Conservation (phyloP, 2,888 invertebrate genomes). For the Leptura quadrifasciata region DNA sequence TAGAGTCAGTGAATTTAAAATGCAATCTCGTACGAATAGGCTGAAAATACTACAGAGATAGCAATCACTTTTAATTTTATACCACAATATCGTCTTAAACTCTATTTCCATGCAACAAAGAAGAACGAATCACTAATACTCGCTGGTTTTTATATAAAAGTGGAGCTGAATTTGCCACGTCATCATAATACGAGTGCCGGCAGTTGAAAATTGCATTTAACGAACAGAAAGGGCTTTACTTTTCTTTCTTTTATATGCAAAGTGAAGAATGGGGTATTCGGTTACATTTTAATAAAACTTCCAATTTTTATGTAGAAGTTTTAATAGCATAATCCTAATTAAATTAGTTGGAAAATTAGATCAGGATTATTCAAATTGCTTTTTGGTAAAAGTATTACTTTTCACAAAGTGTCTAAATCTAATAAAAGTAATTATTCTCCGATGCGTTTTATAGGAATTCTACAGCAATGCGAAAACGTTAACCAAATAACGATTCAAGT, state of each 20-base stretch:
- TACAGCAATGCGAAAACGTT: not conserved
- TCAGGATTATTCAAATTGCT: conserved; percentile 30
- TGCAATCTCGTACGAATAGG: conserved; percentile 36
- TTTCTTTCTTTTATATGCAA: conserved; percentile 42
- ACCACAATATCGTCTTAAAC: conserved; percentile 42
- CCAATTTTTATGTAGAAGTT: conserved; percentile 31
- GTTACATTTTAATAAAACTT: conserved; percentile 38
- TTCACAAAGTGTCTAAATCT: not conserved
- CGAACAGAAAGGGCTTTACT: conserved; percentile 37
- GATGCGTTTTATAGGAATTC: not conserved
- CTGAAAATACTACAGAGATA: conserved; percentile 25
- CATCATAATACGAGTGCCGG: conserved; percentile 41
- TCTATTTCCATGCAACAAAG: conserved; percentile 38
- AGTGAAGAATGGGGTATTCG: conserved; percentile 36
- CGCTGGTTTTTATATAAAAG: conserved; percentile 32
- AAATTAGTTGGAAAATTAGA: conserved; percentile 34
- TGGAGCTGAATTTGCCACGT: conserved; percentile 39
- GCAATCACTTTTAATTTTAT: conserved; percentile 43
- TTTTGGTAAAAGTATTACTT: conserved; percentile 12
- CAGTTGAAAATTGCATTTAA: conserved; percentile 47
- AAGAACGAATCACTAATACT: conserved; percentile 40
- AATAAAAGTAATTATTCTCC: not conserved
- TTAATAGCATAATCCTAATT: conserved; percentile 35
- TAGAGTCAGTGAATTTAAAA: conserved; percentile 39
- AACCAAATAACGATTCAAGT: too few species aligned